These are phyloP conservation scores for Danio tinwini DNA, from an alignment of 2,797 vertebrate genomes.

Conservation along the genomic window DNA sequence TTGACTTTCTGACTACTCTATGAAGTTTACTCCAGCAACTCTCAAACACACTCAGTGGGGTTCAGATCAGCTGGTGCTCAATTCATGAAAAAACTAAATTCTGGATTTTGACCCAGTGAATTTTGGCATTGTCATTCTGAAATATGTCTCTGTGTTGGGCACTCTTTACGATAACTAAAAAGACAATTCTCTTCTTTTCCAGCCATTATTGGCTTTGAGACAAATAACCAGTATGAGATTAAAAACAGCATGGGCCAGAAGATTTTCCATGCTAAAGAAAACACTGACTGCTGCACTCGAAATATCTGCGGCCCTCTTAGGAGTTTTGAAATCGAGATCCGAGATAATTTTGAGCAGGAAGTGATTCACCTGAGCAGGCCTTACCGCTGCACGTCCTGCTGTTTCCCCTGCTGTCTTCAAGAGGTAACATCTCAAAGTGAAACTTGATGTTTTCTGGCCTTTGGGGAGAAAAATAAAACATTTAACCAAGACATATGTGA, in stretches of 20 bases:
- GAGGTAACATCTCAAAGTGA: slow-evolving; percentile 65
- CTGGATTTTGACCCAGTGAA: too few species aligned
- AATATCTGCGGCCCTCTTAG: slow-evolving; percentile 75
- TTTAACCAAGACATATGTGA: background rate
- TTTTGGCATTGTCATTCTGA: too few species aligned
- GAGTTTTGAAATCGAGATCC: slow-evolving; percentile 71
- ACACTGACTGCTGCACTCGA: slow-evolving; percentile 73
- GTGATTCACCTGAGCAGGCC: slow-evolving; percentile 76
- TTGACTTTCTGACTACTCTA: too few species aligned
- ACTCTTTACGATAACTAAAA: background rate
- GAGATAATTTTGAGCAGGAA: slow-evolving; percentile 70
- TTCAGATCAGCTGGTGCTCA: too few species aligned
- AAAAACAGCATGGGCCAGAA: slow-evolving; percentile 72
- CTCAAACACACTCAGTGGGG: too few species aligned
- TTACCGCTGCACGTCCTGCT: slow-evolving; percentile 73
- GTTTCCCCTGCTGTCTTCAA: slow-evolving; percentile 76
- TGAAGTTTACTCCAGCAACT: too few species aligned
- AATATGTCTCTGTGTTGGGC: too few species aligned
- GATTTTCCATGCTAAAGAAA: slow-evolving; percentile 72
- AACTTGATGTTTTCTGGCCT: background rate
- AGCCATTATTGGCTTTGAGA: slow-evolving; percentile 74
- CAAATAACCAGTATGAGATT: slow-evolving; percentile 74
- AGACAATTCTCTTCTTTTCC: slow-evolving; percentile 13
- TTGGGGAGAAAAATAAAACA: background rate
- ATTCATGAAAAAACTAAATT: too few species aligned